A percentile compares a stretch with the other conserved stretches of the same genome.
Conservation (phyloP, 2,113 vertebrate species). For the Cebus imitator region DNA sequence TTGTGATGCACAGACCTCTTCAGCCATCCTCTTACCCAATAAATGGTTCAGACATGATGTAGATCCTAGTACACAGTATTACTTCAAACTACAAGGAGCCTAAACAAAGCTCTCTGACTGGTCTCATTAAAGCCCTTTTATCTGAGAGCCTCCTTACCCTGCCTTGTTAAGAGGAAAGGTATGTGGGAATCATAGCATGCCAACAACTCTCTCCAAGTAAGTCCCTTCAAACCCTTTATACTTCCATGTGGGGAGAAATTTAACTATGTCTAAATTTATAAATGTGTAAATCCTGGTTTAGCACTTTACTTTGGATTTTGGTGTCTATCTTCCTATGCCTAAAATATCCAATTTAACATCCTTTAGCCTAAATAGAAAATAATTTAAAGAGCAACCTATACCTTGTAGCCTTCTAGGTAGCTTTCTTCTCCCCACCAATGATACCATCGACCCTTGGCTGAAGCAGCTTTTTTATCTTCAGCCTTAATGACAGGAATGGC, state of each 20-base stretch:
- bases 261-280: not conserved
- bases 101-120: not conserved
- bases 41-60: not conserved
- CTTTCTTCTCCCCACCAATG: not conserved
- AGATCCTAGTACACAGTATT: not conserved
- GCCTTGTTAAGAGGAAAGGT: accelerated
- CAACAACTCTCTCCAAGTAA: not conserved
- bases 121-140: not conserved
- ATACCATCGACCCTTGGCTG: not conserved
- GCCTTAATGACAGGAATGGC: not conserved
- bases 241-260: not conserved
- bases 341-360: not conserved
- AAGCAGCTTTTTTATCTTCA: not conserved
- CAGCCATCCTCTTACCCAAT: not conserved
- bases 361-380: not conserved
- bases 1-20: not conserved
- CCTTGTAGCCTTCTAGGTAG: not conserved
- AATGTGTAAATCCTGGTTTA: not conserved
- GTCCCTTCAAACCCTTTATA: not conserved
- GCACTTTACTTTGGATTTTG: not conserved
- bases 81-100: accelerated
- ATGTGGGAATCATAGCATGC: not conserved
- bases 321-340: not conserved
- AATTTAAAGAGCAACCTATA: not conserved
- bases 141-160: not conserved